A percentile compares a stretch with the other conserved stretches of the same genome.
Evolutionary conservation across 2,888 invertebrate genomes (phyloP).

Genomic region (Argyresthia goedartella): DNA sequence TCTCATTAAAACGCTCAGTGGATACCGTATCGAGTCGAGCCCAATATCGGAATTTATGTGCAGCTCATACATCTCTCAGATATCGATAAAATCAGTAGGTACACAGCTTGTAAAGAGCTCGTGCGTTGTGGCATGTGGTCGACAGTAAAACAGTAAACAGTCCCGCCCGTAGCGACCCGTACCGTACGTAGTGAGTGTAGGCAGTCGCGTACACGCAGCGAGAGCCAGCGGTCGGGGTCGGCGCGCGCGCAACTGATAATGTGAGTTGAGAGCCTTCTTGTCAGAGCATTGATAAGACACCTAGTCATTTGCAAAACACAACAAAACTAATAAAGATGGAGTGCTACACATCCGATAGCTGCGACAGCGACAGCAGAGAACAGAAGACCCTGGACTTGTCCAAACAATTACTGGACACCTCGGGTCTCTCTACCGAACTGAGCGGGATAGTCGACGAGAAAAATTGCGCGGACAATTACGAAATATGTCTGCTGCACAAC

Average conservation of each 20-base stretch:
- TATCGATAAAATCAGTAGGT: too few relatives aligned
- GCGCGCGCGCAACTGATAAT: conserved; percentile 25
- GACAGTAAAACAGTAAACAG: too few relatives aligned
- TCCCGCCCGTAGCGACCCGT: too few relatives aligned
- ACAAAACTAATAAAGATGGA: conserved; percentile 63
- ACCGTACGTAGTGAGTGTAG: too few relatives aligned
- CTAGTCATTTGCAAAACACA: conserved; percentile 8
- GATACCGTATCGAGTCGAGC: neutral
- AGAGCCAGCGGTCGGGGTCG: conserved; percentile 15
- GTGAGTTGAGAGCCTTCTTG: conserved; percentile 21
- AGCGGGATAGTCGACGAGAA: conserved; percentile 73
- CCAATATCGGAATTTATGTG: neutral
- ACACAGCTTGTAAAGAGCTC: too few relatives aligned
- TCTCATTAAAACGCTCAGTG: neutral
- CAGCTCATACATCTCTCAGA: too few relatives aligned
- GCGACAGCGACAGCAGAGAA: conserved; percentile 81
- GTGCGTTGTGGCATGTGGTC: too few relatives aligned
- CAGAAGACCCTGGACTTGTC: conserved; percentile 78
- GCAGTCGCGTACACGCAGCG: conserved; percentile 62
- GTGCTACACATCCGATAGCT: conserved; percentile 86
- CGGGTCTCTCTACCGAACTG: conserved; percentile 71
- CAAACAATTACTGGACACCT: conserved; percentile 65
- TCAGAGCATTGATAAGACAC: neutral
- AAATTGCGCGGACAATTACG: conserved; percentile 70
- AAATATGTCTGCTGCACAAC: conserved; percentile 86